Percentiles rank a stretch among this genome's conserved stretches.
Conservation (phyloP, 1,140 invertebrate species). For the Drosophila guanche region DNA sequence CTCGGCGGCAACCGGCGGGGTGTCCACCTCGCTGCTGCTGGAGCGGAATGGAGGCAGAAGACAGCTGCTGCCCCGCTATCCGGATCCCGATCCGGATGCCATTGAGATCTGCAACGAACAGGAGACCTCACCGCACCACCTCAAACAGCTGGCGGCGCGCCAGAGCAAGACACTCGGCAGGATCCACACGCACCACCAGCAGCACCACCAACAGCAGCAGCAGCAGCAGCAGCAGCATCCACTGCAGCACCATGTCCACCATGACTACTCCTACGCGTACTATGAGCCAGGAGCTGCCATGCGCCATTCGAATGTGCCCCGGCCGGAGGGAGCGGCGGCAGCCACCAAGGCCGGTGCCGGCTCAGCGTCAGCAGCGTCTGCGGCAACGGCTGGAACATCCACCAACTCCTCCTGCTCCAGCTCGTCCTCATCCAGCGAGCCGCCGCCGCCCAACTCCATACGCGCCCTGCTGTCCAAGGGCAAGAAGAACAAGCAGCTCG, state of each 20-base stretch:
- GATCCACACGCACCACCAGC: constrained; percentile 30
- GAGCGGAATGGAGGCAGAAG: constrained; percentile 29
- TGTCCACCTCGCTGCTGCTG: neutral
- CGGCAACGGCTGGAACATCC: constrained; percentile 51
- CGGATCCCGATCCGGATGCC: constrained; percentile 77
- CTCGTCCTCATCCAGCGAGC: constrained; percentile 15
- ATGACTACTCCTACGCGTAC: constrained; percentile 90
- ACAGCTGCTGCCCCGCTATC: constrained; percentile 66
- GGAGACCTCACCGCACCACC: constrained; percentile 48
- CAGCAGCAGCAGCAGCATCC: constrained; percentile 41
- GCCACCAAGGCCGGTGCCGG: neutral
- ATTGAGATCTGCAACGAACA: constrained; percentile 77
- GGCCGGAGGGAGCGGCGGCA: constrained; percentile 80
- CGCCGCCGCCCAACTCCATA: constrained; percentile 83
- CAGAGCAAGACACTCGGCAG: constrained; percentile 61
- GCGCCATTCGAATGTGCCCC: constrained; percentile 86
- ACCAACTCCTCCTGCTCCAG: neutral
- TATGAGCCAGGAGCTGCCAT: constrained; percentile 87
- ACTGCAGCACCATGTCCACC: constrained; percentile 47
- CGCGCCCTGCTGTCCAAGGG: constrained; percentile 77
- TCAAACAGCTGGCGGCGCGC: constrained; percentile 54
- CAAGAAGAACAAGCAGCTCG: constrained; percentile 76
- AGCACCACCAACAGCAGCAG: constrained; percentile 43
- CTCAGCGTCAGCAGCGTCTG: neutral
- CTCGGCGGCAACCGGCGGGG: neutral